phyloP scores from a whole-genome alignment of 1,140 invertebrate genomes.

The Drosophila pachea region DNA sequence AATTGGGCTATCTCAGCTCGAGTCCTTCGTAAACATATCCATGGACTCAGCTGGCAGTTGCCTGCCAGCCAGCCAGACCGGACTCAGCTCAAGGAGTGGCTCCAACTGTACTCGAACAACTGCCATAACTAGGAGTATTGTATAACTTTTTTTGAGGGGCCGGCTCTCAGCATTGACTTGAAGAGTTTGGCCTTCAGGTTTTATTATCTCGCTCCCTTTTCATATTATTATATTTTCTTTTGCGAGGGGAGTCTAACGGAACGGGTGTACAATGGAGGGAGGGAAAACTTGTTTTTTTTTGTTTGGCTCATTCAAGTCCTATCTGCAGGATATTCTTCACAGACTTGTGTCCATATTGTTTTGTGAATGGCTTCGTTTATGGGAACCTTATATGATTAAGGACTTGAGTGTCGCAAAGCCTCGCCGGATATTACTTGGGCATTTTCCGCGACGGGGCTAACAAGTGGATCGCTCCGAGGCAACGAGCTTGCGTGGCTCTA shows the following conservation, averaged over 20 bases:
- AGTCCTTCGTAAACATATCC: slow-evolving; percentile 33
- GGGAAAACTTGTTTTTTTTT: background rate
- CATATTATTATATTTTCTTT: slow-evolving; percentile 14
- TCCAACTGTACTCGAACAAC: slow-evolving; percentile 29
- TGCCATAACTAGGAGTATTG: slow-evolving; percentile 37
- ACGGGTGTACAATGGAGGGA: no score
- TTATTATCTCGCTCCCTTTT: slow-evolving; percentile 33
- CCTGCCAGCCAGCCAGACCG: slow-evolving; percentile 16
- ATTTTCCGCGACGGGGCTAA: no score
- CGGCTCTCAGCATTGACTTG: slow-evolving; percentile 25
- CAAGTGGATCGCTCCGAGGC: no score
- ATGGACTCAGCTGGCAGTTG: slow-evolving; percentile 34
- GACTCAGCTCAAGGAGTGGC: slow-evolving; percentile 10
- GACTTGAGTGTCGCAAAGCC: slow-evolving; percentile 46
- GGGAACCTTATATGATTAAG: slow-evolving; percentile 58
- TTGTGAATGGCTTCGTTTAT: slow-evolving; percentile 26
- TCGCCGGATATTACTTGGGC: slow-evolving; percentile 59
- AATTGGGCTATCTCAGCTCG: background rate
- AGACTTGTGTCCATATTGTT: background rate
- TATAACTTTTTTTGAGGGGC: slow-evolving; percentile 28
- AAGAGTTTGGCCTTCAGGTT: slow-evolving; percentile 29
- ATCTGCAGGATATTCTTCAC: background rate
- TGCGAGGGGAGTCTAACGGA: slow-evolving; percentile 5
- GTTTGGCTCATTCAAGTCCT: background rate
- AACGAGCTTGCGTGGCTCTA: slow-evolving; percentile 21